Conservation (phyloP, 2,113 vertebrate genomes). For the Lathamus discolor region DNA sequence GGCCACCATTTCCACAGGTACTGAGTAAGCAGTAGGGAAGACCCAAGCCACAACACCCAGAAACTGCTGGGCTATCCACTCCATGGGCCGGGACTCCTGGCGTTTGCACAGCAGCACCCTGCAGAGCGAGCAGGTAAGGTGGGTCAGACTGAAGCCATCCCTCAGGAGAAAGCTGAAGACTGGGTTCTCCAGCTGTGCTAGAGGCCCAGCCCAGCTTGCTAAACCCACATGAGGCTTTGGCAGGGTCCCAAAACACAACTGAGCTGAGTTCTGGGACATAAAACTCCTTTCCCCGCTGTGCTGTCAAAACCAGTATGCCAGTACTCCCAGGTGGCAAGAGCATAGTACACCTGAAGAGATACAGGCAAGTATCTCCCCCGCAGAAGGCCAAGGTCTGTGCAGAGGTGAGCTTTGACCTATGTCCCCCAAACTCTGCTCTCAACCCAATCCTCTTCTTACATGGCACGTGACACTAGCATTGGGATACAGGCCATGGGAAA, state of each 20-base stretch:
- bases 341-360: neutral
- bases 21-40: conserved; percentile 71
- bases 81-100: conserved; percentile 77
- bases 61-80: conserved; percentile 78
- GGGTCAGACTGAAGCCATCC: neutral
- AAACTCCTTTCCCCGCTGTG: neutral
- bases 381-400: neutral
- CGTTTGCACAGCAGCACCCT: conserved; percentile 84
- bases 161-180: neutral
- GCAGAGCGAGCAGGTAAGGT: neutral
- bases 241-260: rapidly evolving
- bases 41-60: conserved; percentile 44
- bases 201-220: neutral
- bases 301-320: neutral
- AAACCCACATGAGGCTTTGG: neutral
- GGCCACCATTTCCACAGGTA: conserved; percentile 74
- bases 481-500: neutral
- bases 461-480: rapidly evolving
- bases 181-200: rapidly evolving
- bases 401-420: neutral
- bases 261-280: neutral
- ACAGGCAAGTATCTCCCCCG: neutral
- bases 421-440: neutral
- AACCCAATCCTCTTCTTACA: neutral
- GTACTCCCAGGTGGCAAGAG: neutral